phyloP scores from a whole-genome alignment of 2,888 invertebrate species.

The Ommatoiulus sabulosus region DNA sequence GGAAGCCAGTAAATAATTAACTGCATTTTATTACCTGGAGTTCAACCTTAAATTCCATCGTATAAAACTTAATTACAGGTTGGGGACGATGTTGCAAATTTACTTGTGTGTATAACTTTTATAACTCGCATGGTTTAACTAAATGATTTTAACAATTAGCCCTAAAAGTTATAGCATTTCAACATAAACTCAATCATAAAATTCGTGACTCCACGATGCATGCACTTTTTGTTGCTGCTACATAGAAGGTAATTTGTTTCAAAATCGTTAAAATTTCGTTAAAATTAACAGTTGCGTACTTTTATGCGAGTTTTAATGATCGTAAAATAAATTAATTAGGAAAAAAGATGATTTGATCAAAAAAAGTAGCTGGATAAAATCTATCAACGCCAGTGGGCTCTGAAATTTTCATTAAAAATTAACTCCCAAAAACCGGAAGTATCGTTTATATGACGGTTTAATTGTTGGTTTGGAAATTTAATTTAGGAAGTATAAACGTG shows the following conservation, averaged over 20 bases:
- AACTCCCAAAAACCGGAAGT: too few relatives aligned
- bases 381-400: background rate
- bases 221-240: background rate
- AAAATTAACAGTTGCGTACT: background rate
- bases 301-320: background rate
- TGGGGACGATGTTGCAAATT: background rate
- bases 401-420: too few relatives aligned
- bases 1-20: background rate
- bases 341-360: background rate
- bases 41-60: constrained; percentile 13
- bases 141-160: constrained; percentile 36
- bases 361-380: background rate
- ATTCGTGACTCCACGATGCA: background rate
- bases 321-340: background rate
- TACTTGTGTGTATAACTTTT: background rate
- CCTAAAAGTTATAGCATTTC: background rate
- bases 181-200: constrained; percentile 10
- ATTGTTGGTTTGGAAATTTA: too few relatives aligned
- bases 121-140: background rate
- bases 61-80: constrained; percentile 36
- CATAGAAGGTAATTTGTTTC: background rate
- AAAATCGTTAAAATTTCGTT: constrained; percentile 2
- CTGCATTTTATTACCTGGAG: background rate
- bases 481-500: too few relatives aligned
- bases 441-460: too few relatives aligned